phyloP scores from a whole-genome alignment of 1,140 invertebrate genomes.

The Rhopalosiphum padi region DNA sequence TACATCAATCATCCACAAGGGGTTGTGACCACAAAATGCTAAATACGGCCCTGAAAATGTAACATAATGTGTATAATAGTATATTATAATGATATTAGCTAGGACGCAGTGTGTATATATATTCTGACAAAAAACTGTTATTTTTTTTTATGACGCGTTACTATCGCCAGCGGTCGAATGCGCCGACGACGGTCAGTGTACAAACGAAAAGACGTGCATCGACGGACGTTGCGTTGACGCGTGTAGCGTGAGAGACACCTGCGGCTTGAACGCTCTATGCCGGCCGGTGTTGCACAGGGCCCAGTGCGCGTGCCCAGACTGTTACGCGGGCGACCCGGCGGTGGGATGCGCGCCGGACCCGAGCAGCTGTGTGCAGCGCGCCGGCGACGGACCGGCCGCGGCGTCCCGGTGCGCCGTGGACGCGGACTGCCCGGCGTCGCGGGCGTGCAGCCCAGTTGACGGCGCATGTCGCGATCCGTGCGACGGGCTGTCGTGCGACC shows the following conservation, averaged over 20 bases:
- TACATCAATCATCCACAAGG: too few relatives aligned
- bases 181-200: slow-evolving; percentile 87
- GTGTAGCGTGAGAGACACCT: slow-evolving; percentile 84
- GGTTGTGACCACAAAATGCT: neutral
- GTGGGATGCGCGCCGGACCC: slow-evolving; percentile 68
- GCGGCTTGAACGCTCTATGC: slow-evolving; percentile 88
- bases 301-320: slow-evolving; percentile 85
- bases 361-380: slow-evolving; percentile 56
- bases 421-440: slow-evolving; percentile 76
- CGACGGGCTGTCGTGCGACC: slow-evolving; percentile 77
- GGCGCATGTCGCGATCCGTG: slow-evolving; percentile 77
- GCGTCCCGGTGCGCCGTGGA: slow-evolving; percentile 63
- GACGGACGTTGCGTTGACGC: slow-evolving; percentile 86
- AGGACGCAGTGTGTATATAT: slow-evolving; percentile 7
- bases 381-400: slow-evolving; percentile 64
- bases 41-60: neutral
- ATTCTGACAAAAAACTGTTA: slow-evolving; percentile 50
- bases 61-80: neutral
- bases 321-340: slow-evolving; percentile 81
- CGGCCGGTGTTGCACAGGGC: slow-evolving; percentile 81
- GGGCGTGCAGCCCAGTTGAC: slow-evolving; percentile 74
- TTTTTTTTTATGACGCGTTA: slow-evolving; percentile 57
- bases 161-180: slow-evolving; percentile 69
- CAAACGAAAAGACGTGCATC: slow-evolving; percentile 88
- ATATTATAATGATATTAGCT: neutral